Evolutionary conservation across 2,113 vertebrate genomes (phyloP).

Genomic region (Leptosomus discolor): DNA sequence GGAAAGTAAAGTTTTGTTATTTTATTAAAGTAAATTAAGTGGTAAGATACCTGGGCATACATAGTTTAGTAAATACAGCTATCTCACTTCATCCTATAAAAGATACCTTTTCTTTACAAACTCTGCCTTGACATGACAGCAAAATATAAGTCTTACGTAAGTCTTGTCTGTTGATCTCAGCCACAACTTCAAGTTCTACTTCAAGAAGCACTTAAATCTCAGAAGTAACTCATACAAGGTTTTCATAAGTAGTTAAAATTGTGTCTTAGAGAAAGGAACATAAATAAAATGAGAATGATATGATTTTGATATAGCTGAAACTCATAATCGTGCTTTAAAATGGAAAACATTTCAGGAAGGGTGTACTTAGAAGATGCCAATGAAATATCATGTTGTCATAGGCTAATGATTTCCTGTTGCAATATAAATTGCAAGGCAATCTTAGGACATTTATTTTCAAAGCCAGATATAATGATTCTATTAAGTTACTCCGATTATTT

Average conservation of each 20-base stretch:
- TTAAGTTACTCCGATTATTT: background rate
- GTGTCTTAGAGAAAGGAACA: background rate
- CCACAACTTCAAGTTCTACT: background rate
- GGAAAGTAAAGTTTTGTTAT: background rate
- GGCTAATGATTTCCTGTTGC: background rate
- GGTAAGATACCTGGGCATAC: background rate
- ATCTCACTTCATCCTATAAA: background rate
- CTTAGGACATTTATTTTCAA: background rate
- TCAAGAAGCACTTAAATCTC: background rate
- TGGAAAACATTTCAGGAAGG: background rate
- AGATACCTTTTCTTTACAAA: background rate
- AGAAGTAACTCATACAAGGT: background rate
- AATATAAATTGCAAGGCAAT: background rate
- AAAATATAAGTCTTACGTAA: background rate
- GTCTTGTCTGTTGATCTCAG: background rate
- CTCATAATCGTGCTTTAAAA: background rate
- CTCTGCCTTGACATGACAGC: background rate
- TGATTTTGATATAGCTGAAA: background rate
- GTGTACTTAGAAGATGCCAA: background rate
- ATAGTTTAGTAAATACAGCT: background rate
- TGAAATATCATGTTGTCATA: background rate
- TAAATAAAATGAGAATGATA: background rate
- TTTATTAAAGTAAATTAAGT: background rate
- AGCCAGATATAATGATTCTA: background rate
- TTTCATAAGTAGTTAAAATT: background rate